Evolutionary conservation across 2,797 vertebrate genomes (phyloP).

Genomic region (Dermochelys coriacea): DNA sequence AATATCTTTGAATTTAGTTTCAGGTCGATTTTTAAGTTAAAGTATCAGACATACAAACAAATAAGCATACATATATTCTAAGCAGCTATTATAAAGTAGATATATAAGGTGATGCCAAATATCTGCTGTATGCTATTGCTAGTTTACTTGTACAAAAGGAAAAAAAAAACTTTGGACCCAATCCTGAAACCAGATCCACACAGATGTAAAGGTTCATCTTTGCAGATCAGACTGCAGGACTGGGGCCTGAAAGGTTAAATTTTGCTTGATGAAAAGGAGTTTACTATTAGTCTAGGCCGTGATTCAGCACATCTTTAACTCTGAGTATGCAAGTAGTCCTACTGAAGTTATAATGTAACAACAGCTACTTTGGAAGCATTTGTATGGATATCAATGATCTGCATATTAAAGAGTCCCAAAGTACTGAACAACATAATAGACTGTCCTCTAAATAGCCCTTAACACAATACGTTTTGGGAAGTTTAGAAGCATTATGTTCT

Average conservation of each 20-base stretch:
- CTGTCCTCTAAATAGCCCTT: background rate
- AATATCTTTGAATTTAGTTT: constrained; percentile 64
- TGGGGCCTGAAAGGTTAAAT: background rate
- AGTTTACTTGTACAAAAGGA: background rate
- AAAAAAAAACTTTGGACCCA: background rate
- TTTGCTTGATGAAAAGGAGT: background rate
- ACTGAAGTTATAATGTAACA: background rate
- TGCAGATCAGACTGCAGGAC: background rate
- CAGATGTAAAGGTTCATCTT: background rate
- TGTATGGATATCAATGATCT: background rate
- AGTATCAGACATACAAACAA: constrained; percentile 39
- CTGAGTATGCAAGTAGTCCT: background rate
- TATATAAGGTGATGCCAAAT: background rate
- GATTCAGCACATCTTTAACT: background rate
- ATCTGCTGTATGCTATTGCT: background rate
- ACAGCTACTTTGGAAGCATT: background rate
- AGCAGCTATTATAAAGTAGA: constrained; percentile 27
- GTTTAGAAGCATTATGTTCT: background rate
- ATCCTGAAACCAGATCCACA: background rate
- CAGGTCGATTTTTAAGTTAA: constrained; percentile 66
- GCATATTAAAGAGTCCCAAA: background rate
- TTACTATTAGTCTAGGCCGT: background rate
- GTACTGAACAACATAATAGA: background rate
- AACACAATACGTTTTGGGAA: background rate
- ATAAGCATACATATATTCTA: constrained; percentile 13